Percentiles rank a stretch among this genome's conserved stretches.
Evolutionary conservation across 1,140 invertebrate genomes (phyloP).

Genomic region (Cylas formicarius): DNA sequence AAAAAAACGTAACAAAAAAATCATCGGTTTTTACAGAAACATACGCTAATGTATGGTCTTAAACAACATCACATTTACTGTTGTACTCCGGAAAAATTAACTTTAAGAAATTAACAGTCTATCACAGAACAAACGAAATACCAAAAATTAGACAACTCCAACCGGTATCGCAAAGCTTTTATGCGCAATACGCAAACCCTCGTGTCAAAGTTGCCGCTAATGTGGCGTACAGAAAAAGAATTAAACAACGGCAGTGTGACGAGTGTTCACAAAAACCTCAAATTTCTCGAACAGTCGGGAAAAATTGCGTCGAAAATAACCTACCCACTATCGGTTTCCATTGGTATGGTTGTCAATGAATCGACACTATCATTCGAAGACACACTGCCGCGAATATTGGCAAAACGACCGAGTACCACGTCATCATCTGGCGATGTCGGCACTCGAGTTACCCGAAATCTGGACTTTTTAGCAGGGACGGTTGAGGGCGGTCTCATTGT

Average conservation of each 20-base stretch:
- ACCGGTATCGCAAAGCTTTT: not conserved
- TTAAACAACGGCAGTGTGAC: not conserved
- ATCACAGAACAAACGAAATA: conserved; percentile 19
- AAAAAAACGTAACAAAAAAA: not conserved
- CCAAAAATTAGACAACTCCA: too few relatives aligned
- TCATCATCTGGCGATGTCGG: conserved; percentile 29
- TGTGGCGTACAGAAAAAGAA: not conserved
- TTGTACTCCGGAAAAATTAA: conserved; percentile 16
- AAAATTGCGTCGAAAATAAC: conserved; percentile 3
- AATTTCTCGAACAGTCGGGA: not conserved
- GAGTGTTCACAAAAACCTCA: not conserved
- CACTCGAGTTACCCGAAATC: conserved; percentile 29
- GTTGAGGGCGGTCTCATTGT: conserved; percentile 4
- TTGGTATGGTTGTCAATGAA: conserved; percentile 23
- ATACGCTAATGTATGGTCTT: conserved; percentile 4
- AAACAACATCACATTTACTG: conserved; percentile 12
- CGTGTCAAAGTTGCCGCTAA: not conserved
- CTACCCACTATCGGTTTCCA: conserved; percentile 29
- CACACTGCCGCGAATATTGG: conserved; percentile 34
- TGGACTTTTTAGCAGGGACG: conserved; percentile 7
- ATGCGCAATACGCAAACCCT: not conserved
- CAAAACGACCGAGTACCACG: conserved; percentile 24
- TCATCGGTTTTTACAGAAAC: conserved; percentile 8
- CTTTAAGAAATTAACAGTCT: conserved; percentile 12
- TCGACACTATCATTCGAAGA: conserved; percentile 34